A percentile compares a stretch with the other conserved stretches of the same genome.
Evolutionary conservation across 1,140 invertebrate genomes (phyloP).

Genomic region (Lerema accius): DNA sequence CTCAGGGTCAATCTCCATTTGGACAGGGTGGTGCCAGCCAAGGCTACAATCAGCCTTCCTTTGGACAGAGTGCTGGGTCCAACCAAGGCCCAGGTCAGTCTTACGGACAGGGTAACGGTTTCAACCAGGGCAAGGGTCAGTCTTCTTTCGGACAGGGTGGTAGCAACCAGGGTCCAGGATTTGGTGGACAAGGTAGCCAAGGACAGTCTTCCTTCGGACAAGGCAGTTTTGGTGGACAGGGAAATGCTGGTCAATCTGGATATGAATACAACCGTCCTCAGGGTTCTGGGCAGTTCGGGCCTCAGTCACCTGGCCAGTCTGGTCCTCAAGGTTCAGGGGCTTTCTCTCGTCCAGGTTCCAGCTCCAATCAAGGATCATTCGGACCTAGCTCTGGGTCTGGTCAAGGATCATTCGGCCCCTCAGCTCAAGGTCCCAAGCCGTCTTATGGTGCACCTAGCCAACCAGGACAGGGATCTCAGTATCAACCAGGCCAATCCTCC

Average conservation of each 20-base stretch:
- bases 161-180: conserved; percentile 12
- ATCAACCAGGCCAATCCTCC: conserved; percentile 7
- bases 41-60: conserved; percentile 7
- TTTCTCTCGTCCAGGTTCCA: background rate
- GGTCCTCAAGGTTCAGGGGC: conserved; percentile 15
- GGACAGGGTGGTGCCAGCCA: conserved; percentile 18
- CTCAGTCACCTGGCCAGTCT: conserved; percentile 15
- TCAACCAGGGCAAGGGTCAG: conserved; percentile 30
- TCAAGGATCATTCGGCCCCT: conserved; percentile 11
- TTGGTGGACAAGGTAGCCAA: conserved; percentile 15
- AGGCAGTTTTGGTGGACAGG: no score
- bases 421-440: conserved; percentile 28
- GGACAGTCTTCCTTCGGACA: conserved; percentile 1
- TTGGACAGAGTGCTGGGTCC: conserved; percentile 6
- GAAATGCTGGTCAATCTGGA: conserved; percentile 31
- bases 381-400: background rate
- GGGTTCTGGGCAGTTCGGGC: conserved; percentile 29
- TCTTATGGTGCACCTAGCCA: conserved; percentile 16
- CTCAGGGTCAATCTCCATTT: conserved; percentile 15
- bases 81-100: conserved; percentile 30
- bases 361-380: no score
- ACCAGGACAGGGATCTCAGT: conserved; percentile 21
- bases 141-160: conserved; percentile 19
- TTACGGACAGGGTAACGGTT: conserved; percentile 9
- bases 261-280: conserved; percentile 54